These are phyloP conservation scores for Zaprionus obscuricornis DNA, from an alignment of 2,888 invertebrate genomes.

Conservation along the genomic window DNA sequence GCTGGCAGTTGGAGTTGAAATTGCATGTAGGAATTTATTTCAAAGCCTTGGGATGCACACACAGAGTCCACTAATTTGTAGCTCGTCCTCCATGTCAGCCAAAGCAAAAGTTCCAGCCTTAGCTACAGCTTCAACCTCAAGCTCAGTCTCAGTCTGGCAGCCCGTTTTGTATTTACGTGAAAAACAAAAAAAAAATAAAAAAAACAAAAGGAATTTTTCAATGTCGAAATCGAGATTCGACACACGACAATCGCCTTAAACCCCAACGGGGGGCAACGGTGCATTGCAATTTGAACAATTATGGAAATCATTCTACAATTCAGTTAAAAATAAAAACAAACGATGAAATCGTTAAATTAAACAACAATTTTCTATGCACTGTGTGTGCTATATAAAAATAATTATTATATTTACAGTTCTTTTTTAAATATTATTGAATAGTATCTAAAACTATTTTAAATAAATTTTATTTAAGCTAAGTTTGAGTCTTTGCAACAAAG, in stretches of 20 bases:
- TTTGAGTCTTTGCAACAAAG: no score
- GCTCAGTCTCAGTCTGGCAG: neutral
- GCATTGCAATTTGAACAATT: constrained; percentile 63
- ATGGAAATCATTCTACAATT: constrained; percentile 55
- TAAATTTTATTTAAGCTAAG: no score
- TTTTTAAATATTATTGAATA: no score
- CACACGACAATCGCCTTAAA: constrained; percentile 22
- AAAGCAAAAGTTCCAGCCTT: constrained; percentile 31
- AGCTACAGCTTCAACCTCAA: neutral
- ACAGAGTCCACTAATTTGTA: constrained; percentile 58
- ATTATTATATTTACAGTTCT: no score
- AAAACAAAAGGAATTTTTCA: no score
- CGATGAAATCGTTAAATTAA: neutral
- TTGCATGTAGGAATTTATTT: constrained; percentile 74
- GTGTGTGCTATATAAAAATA: no score
- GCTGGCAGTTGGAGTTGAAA: constrained; percentile 40
- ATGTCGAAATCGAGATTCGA: constrained; percentile 42
- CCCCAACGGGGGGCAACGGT: constrained; percentile 4
- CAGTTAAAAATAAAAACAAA: constrained; percentile 5
- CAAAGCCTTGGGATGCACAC: constrained; percentile 48
- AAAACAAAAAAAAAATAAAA: constrained; percentile 19
- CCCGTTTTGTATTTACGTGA: constrained; percentile 19
- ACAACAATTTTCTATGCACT: no score
- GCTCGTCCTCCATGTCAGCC: constrained; percentile 45
- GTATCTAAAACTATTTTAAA: no score